phyloP scores from a whole-genome alignment of 2,888 invertebrate genomes.

The Drosophila colorata region DNA sequence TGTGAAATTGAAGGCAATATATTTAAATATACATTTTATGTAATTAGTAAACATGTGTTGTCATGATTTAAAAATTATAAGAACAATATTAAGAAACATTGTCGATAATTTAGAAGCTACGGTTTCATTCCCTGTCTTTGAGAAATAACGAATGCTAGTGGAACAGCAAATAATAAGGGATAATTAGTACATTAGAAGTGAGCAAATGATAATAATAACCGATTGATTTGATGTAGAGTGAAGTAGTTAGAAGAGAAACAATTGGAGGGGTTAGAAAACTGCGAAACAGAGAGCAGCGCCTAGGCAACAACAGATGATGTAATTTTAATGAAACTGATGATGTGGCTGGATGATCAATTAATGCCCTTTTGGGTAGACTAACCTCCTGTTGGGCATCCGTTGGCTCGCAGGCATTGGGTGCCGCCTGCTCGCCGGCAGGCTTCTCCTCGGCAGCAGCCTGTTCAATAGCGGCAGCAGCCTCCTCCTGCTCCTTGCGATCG shows the following conservation, averaged over 20 bases:
- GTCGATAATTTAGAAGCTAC: neutral
- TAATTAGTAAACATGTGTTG: neutral
- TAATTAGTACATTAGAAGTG: constrained; percentile 1
- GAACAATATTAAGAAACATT: neutral
- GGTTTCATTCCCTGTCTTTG: constrained; percentile 44
- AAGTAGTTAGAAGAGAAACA: constrained; percentile 40
- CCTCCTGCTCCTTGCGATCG: constrained; percentile 89
- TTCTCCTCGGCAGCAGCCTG: constrained; percentile 82
- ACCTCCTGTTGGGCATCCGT: constrained; percentile 86
- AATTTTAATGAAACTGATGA: constrained; percentile 20
- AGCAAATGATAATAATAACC: constrained; percentile 10
- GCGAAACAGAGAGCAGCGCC: constrained; percentile 28
- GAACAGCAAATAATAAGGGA: constrained; percentile 19
- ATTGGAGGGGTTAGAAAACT: constrained; percentile 43
- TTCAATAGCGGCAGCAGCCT: constrained; percentile 66
- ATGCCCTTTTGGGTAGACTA: constrained; percentile 42
- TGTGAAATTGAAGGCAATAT: neutral
- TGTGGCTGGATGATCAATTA: constrained; percentile 15
- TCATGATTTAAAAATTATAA: neutral
- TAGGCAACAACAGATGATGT: constrained; percentile 36
- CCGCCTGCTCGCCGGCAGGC: constrained; percentile 64
- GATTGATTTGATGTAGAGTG: constrained; percentile 18
- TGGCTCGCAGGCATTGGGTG: constrained; percentile 84
- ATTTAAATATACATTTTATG: neutral
- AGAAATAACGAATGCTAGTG: constrained; percentile 4